Percentiles rank a stretch among this genome's conserved stretches.
These are phyloP conservation scores for Andrena marginata DNA, from an alignment of 2,888 invertebrate genomes.

Conservation along the genomic window DNA sequence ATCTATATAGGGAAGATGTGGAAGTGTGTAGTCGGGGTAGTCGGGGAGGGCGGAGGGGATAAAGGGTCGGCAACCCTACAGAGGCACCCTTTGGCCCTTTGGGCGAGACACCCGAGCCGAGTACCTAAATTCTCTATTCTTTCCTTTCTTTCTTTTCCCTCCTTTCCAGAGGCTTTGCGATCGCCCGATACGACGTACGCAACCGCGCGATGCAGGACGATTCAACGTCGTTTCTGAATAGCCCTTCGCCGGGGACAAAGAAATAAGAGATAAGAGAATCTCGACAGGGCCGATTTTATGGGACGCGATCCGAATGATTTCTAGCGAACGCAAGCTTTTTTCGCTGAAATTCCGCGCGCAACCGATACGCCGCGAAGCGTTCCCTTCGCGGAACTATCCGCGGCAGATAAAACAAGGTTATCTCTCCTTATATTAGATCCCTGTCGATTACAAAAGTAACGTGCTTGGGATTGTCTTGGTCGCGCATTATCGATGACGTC, in stretches of 20 bases:
- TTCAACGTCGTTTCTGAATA: slow-evolving; percentile 63
- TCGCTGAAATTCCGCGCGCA: slow-evolving; percentile 23
- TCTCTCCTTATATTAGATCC: background rate
- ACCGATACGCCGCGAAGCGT: slow-evolving; percentile 21
- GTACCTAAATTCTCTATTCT: slow-evolving; percentile 63
- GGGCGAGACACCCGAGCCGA: slow-evolving; percentile 62
- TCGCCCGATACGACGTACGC: slow-evolving; percentile 53
- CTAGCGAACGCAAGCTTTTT: slow-evolving; percentile 17
- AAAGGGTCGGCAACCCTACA: slow-evolving; percentile 71
- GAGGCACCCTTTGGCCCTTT: slow-evolving; percentile 54
- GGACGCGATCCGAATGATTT: slow-evolving; percentile 47
- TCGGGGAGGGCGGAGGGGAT: slow-evolving; percentile 26
- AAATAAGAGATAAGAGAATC: slow-evolving; percentile 28
- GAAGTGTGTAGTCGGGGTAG: slow-evolving; percentile 13
- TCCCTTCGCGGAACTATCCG: background rate
- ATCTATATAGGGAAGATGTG: slow-evolving; percentile 35
- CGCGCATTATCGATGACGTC: too few species aligned
- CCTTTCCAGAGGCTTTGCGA: slow-evolving; percentile 50
- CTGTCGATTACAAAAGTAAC: background rate
- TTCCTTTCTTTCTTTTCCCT: slow-evolving; percentile 18
- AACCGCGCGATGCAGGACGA: slow-evolving; percentile 60
- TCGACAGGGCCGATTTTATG: slow-evolving; percentile 46
- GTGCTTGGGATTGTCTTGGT: background rate
- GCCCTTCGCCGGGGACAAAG: slow-evolving; percentile 42
- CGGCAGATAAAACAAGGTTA: slow-evolving; percentile 21